phyloP scores from a whole-genome alignment of 2,888 invertebrate genomes.

The Dolichopus griseipennis region DNA sequence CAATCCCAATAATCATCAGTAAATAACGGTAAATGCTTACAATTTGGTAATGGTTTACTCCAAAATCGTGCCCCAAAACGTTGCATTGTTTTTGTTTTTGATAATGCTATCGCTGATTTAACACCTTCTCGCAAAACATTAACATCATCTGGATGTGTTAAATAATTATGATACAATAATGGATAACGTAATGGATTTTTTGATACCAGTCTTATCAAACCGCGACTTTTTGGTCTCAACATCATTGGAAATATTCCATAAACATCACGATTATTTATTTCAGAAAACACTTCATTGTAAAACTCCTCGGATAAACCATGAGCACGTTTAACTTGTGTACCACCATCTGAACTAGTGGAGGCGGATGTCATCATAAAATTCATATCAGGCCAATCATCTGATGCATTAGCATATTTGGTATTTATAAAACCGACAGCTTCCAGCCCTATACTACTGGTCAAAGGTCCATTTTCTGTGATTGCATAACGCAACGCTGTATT shows the following conservation, averaged over 20 bases:
- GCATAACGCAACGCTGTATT: conserved; percentile 78
- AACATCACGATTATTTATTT: conserved; percentile 64
- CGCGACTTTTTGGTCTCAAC: conserved; percentile 78
- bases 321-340: conserved; percentile 66
- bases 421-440: conserved; percentile 83
- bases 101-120: conserved; percentile 73
- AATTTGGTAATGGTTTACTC: conserved; percentile 67
- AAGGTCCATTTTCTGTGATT: conserved; percentile 73
- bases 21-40: conserved; percentile 64
- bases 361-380: conserved; percentile 83
- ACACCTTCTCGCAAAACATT: conserved; percentile 75
- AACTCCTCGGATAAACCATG: conserved; percentile 75
- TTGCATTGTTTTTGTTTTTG: conserved; percentile 67
- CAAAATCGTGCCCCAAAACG: conserved; percentile 71
- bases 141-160: conserved; percentile 78
- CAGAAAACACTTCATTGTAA: conserved; percentile 64
- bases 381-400: conserved; percentile 86
- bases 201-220: conserved; percentile 63
- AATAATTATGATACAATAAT: conserved; percentile 81
- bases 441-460: conserved; percentile 77
- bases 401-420: conserved; percentile 77
- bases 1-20: conserved; percentile 88
- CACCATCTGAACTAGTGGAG: conserved; percentile 76
- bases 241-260: conserved; percentile 83
- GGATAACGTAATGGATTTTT: conserved; percentile 72